Conservation (phyloP, 1,140 invertebrate genomes). For the Drosophila guanche region DNA sequence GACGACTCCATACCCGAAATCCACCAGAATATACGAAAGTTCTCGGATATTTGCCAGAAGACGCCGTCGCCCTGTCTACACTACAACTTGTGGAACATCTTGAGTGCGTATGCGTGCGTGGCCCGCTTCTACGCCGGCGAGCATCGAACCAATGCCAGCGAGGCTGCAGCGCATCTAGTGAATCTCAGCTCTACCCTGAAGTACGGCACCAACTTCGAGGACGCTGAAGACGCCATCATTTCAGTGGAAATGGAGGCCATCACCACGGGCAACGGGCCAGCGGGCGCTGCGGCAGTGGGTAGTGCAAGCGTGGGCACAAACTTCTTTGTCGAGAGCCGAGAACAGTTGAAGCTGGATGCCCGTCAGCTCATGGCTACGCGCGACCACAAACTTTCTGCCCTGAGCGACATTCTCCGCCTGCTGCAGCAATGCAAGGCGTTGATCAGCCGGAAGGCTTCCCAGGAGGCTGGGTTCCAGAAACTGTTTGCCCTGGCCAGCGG, state of each 20-base stretch:
- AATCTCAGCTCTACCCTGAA: constrained; percentile 87
- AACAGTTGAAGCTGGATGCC: constrained; percentile 63
- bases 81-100: constrained; percentile 88
- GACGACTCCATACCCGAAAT: constrained; percentile 43
- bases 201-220: constrained; percentile 86
- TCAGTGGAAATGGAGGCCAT: constrained; percentile 85
- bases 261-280: constrained; percentile 65
- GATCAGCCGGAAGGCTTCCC: constrained; percentile 62
- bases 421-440: constrained; percentile 83
- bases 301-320: constrained; percentile 19
- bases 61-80: constrained; percentile 86
- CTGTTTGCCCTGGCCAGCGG: constrained; percentile 83
- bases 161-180: constrained; percentile 85
- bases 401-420: constrained; percentile 87
- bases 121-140: constrained; percentile 89
- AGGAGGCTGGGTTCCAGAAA: constrained; percentile 84
- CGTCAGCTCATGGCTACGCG: constrained; percentile 59
- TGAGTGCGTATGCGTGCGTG: constrained; percentile 87
- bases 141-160: constrained; percentile 85
- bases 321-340: constrained; percentile 57
- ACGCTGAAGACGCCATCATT: constrained; percentile 86
- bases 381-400: constrained; percentile 81
- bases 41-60: constrained; percentile 85
- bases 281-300: constrained; percentile 49
- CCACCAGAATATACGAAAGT: constrained; percentile 83